phyloP scores from a whole-genome alignment of 1,140 invertebrate species.

The Thalassaphorura encarpata region DNA sequence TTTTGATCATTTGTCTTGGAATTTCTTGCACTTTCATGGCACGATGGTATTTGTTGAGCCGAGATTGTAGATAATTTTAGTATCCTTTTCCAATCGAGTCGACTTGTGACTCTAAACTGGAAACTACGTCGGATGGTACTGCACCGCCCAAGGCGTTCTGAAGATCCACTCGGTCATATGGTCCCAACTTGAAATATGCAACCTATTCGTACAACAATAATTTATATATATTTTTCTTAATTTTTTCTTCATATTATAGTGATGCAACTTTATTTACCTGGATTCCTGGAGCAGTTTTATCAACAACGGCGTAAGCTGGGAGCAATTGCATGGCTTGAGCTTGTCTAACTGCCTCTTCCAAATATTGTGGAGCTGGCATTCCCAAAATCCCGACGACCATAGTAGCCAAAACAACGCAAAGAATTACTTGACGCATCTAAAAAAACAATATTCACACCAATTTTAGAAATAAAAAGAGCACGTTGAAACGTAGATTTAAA shows the following conservation, averaged over 20 bases:
- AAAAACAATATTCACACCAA: neutral
- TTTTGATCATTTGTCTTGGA: too few species aligned
- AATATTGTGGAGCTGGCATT: conserved; percentile 19
- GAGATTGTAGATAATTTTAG: too few species aligned
- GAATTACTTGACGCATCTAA: conserved; percentile 3
- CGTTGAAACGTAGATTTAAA: too few species aligned
- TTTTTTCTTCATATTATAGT: neutral
- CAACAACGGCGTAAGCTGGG: conserved; percentile 25
- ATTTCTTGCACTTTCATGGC: too few species aligned
- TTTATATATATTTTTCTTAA: neutral
- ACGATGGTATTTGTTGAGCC: too few species aligned
- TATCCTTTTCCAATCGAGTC: conserved; percentile 22
- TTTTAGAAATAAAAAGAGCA: too few species aligned
- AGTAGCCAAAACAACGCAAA: conserved; percentile 5
- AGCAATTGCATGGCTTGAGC: conserved; percentile 27
- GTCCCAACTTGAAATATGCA: conserved; percentile 22
- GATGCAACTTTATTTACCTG: conserved; percentile 8
- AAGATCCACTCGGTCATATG: conserved; percentile 20
- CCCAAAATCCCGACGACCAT: neutral
- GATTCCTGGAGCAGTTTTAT: conserved; percentile 28
- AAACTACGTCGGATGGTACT: conserved; percentile 18
- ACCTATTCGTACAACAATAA: conserved; percentile 5
- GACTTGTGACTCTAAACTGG: conserved; percentile 22
- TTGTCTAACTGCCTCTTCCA: conserved; percentile 28
- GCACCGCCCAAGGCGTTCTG: conserved; percentile 19